Evolutionary conservation across 2,797 vertebrate species (phyloP).

Genomic region (Lateolabrax maculatus): DNA sequence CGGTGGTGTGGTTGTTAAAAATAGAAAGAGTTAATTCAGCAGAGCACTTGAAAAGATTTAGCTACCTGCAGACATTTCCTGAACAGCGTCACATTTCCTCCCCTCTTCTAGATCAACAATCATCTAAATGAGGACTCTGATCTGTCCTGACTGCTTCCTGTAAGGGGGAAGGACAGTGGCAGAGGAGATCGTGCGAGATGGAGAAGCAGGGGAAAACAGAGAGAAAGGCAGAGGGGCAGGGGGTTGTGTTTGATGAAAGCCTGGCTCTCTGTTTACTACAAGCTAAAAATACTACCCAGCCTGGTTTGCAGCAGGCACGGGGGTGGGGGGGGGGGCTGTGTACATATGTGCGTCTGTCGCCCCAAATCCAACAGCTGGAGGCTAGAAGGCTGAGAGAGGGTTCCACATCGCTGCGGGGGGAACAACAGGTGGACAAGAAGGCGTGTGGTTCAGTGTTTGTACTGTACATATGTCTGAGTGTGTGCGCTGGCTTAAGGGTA

Average conservation of each 20-base stretch:
- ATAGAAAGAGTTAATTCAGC: constrained; percentile 62
- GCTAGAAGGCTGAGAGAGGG: constrained; percentile 39
- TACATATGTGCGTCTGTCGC: constrained; percentile 60
- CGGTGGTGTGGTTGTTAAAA: constrained; percentile 57
- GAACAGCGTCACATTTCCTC: constrained; percentile 47
- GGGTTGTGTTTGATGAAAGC: constrained; percentile 61
- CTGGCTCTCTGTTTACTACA: constrained; percentile 81
- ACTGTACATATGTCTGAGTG: constrained; percentile 55
- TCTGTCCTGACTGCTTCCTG: constrained; percentile 57
- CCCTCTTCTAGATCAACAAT: constrained; percentile 49
- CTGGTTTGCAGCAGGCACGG: constrained; percentile 50
- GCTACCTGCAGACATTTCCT: constrained; percentile 79
- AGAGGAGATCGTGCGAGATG: constrained; percentile 22
- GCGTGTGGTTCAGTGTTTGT: constrained; percentile 55
- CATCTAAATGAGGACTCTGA: constrained; percentile 51
- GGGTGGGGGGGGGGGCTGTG: constrained; percentile 3
- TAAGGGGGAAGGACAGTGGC: constrained; percentile 23
- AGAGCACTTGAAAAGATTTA: constrained; percentile 57
- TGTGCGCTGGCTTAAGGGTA: constrained; percentile 6
- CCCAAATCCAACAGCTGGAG: constrained; percentile 72
- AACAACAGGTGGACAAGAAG: constrained; percentile 71
- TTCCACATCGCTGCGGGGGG: constrained; percentile 31
- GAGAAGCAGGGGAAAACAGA: constrained; percentile 52
- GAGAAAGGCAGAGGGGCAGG: constrained; percentile 35
- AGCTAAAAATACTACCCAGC: constrained; percentile 79